Evolutionary conservation across 2,797 vertebrate genomes (phyloP).

Genomic region (Rhinogobio ventralis): DNA sequence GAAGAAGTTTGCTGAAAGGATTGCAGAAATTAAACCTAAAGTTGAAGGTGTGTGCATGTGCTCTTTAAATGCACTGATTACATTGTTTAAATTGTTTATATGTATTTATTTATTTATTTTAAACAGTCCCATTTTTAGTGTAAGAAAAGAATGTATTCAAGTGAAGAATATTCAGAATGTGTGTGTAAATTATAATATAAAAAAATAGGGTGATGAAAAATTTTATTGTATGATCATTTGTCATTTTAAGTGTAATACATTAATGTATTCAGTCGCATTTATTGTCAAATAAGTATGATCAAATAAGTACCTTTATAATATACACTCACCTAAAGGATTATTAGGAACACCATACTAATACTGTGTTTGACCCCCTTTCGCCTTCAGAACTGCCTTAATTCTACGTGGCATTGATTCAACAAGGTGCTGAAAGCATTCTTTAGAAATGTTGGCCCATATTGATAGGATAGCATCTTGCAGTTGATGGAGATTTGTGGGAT

Average conservation of each 20-base stretch:
- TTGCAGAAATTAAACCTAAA: constrained; percentile 97
- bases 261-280: no score
- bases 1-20: constrained; percentile 98
- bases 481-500: no score
- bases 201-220: neutral
- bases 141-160: neutral
- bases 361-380: no score
- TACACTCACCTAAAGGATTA: no score
- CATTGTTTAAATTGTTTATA: neutral
- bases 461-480: no score
- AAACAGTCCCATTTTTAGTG: neutral
- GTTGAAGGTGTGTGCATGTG: constrained; percentile 84
- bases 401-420: no score
- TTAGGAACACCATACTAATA: no score
- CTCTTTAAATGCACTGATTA: neutral
- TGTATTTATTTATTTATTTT: neutral
- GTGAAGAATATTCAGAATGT: neutral
- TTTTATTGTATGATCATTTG: neutral
- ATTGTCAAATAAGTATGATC: no score
- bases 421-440: no score
- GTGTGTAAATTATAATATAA: neutral
- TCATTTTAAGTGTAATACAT: neutral
- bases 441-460: no score
- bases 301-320: no score
- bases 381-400: no score